A percentile compares a stretch with the other conserved stretches of the same genome.
These are phyloP conservation scores for Apis mellifera DNA, from an alignment of 1,140 invertebrate species.

Conservation along the genomic window Amel_HAv3.1 CM009946.2:6395501-6396000, in stretches of 20 bases:
- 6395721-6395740: background rate
- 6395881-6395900: background rate
- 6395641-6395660: background rate
- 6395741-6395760: background rate
- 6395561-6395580: background rate
- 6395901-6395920: background rate
- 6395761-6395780: conserved; percentile 27
- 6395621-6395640: background rate
- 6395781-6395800: conserved; percentile 24
- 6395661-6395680: conserved; percentile 5
- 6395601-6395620: conserved; percentile 14
- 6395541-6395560: conserved; percentile 27
- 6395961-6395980: background rate
- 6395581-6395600: background rate
- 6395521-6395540: background rate
- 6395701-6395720: conserved; percentile 30
- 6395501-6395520: background rate
- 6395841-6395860: background rate
- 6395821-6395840: background rate
- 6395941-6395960: background rate
- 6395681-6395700: conserved; percentile 14
- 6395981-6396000: conserved; percentile 2
- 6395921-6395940: background rate
- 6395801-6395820: background rate
- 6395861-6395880: background rate